Base-by-base conservation (phyloP, 2,113 vertebrate species). In the Gobio gobio region DNA sequence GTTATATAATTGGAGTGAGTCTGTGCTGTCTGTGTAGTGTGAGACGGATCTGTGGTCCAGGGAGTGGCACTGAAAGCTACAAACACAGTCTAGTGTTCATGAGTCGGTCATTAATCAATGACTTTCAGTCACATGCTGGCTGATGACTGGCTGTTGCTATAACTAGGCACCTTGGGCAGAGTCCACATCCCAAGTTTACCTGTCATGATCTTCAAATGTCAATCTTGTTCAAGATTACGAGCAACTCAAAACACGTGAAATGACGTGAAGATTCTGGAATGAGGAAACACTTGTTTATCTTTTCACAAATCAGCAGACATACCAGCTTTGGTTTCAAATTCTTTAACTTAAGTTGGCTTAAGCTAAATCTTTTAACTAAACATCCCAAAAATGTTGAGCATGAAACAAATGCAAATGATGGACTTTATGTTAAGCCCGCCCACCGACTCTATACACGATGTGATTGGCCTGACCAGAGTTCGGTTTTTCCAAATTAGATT, bases 251-350 rank as follows among this genome's bases (percentile, higher is more conserved):
- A 2, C 64, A 20, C 2, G 14, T 13, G 14, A 33, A 68, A 29
- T 75, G 73, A 49, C 47, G 9, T 24, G 2, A 18, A 26, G 45
- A 33, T 16, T 76, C 13, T 33, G 76, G 82, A 88, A 86, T 76
- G 88, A 88, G 84, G 86, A 83, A 90, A 61, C 51, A 40, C 18
- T 18, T 59, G 74, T 76, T 5, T 54, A 16, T 16, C 14, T 76
- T 45, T 22, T 78, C 56, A 66, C 29, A 54, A 24, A 56, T 40
- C n/a, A 58, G 51, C 12, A 24, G 43, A 66, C 3, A 1, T 24
- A 10, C 5, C 16, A 24, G 45, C 22, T 22, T 26, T 73, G 40
- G 12, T 5, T 66, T 66, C 14, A 66, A 66, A 66, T 33, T 70
- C 33, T 68, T 68, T 36, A 70, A 45, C 40, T n/a, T n/a, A 2